Conservation (phyloP, 2,888 invertebrate genomes). For the Noctua pronuba region DNA sequence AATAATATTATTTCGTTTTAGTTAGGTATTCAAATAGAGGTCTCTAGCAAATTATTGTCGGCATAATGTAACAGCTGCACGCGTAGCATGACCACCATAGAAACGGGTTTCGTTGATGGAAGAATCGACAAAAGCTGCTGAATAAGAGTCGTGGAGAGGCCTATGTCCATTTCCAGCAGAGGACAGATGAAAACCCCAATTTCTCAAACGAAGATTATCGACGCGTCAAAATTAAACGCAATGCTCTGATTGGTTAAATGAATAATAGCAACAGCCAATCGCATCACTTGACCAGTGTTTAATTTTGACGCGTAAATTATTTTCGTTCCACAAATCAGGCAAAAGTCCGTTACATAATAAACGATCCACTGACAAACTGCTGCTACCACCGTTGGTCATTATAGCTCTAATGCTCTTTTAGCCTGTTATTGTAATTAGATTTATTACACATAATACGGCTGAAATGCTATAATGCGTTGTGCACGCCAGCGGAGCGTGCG, state of each 20-base stretch:
- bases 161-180: neutral
- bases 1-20: neutral
- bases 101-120: too few relatives aligned
- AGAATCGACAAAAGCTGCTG: too few relatives aligned
- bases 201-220: neutral
- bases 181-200: neutral
- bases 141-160: neutral
- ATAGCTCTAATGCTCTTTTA: slow-evolving; percentile 23
- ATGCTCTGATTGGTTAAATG: neutral
- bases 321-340: neutral
- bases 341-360: neutral
- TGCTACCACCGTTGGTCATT: neutral
- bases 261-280: neutral
- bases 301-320: neutral
- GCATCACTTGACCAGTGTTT: neutral
- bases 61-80: neutral
- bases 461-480: slow-evolving; percentile 56
- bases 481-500: slow-evolving; percentile 52
- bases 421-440: slow-evolving; percentile 34
- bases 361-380: neutral
- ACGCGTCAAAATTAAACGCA: neutral
- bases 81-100: too few relatives aligned
- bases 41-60: neutral
- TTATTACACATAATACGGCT: slow-evolving; percentile 54
- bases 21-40: neutral